Conservation (phyloP, 1,140 invertebrate species). For the Diploscapter pachys region DNA sequence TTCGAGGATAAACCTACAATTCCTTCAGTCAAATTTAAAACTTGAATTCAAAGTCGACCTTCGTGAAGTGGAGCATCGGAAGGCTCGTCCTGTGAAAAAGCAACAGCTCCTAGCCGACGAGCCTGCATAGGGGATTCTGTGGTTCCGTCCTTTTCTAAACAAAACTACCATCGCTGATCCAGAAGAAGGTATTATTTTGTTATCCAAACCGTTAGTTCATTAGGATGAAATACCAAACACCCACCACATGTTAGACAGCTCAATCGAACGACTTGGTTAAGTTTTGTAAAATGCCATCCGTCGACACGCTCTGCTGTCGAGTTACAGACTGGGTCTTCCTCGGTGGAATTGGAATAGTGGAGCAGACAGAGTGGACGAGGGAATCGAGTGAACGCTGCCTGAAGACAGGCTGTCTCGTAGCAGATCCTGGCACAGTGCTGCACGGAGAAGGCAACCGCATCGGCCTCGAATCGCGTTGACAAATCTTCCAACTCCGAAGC, state of each 20-base stretch:
- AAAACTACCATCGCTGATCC: too few relatives aligned
- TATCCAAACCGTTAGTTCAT: not conserved
- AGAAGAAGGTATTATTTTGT: not conserved
- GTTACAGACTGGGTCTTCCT: conserved; percentile 25
- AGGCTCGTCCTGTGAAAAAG: not conserved
- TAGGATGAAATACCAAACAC: conserved; percentile 1
- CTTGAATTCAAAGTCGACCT: conserved; percentile 1
- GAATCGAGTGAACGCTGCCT: conserved; percentile 57
- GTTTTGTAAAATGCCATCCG: conserved; percentile 45
- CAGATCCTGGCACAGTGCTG: conserved; percentile 51
- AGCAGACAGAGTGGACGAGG: conserved; percentile 54
- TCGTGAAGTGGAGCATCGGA: conserved; percentile 12
- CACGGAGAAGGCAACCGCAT: conserved; percentile 45
- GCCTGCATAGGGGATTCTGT: too few relatives aligned
- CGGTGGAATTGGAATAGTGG: conserved; percentile 42
- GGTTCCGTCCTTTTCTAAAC: too few relatives aligned
- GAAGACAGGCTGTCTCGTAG: conserved; percentile 45
- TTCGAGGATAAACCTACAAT: conserved; percentile 45
- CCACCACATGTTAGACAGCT: conserved; percentile 47
- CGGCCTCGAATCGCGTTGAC: conserved; percentile 48
- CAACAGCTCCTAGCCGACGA: too few relatives aligned
- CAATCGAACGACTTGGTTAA: conserved; percentile 55
- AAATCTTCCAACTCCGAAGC: conserved; percentile 45
- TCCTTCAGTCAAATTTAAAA: too few relatives aligned
- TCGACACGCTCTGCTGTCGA: conserved; percentile 4